These are phyloP conservation scores for Hydrotaea cyrtoneurina DNA, from an alignment of 2,888 invertebrate species.

Conservation along the genomic window DNA sequence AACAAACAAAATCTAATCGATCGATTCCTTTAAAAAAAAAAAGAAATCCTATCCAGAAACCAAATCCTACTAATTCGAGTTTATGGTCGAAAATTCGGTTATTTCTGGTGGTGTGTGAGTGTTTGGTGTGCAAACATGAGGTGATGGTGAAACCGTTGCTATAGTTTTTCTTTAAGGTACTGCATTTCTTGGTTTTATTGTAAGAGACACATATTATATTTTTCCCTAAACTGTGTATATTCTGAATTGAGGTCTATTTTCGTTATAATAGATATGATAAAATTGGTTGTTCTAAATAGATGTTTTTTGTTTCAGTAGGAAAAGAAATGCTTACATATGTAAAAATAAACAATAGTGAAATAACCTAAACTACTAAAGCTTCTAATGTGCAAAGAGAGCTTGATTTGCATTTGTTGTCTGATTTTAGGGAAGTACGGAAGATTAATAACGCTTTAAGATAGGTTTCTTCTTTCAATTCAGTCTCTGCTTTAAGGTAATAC, in stretches of 20 bases:
- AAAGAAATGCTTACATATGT: background rate
- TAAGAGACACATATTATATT: background rate
- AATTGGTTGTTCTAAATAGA: background rate
- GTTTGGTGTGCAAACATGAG: background rate
- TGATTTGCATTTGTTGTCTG: background rate
- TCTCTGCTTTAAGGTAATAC: too few relatives aligned
- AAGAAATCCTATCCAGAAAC: too few relatives aligned
- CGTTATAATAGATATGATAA: background rate
- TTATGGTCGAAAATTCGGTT: too few relatives aligned
- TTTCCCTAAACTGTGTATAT: background rate
- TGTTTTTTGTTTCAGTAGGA: background rate
- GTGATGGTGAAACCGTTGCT: slow-evolving; percentile 21
- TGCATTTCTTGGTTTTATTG: slow-evolving; percentile 2
- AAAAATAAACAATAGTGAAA: slow-evolving; percentile 38
- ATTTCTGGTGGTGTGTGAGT: too few relatives aligned
- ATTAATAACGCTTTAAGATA: too few relatives aligned
- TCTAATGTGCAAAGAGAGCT: slow-evolving; percentile 50
- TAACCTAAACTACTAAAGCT: slow-evolving; percentile 68
- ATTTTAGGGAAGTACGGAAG: background rate
- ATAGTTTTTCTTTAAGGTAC: slow-evolving; percentile 24
- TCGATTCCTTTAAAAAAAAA: too few relatives aligned
- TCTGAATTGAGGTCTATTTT: background rate
- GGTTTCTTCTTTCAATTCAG: too few relatives aligned
- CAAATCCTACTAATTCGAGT: too few relatives aligned
- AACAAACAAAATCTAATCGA: background rate